Base-by-base conservation (phyloP, 64 coral and sea anemone species). In the Stichodactyla helianthus region DNA sequence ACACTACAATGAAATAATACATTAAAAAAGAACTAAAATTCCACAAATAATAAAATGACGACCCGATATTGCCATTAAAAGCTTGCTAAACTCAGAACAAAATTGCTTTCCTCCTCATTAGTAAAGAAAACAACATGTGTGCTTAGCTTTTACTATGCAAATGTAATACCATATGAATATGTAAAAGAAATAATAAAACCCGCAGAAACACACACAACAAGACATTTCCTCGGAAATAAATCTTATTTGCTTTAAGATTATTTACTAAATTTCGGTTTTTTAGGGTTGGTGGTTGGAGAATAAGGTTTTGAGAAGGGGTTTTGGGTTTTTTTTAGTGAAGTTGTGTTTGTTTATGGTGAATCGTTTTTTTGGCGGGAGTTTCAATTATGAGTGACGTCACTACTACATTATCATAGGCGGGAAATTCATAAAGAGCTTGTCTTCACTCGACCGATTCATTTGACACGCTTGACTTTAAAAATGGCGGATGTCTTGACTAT, bases 401-500 rank as follows among this genome's bases (percentile, higher is more conserved):
- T 74, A 84, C 78, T 51, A 63, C 57, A 84, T 84, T 84, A 84
- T 63, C 52, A 63, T 60, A 55, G 83, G 83, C 83, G 83, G 83
- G 83, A 84, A 84, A 84, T 84, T 84, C 83, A 84, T 84, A 84
- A 84, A 84, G 83, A 84, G 53, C 82, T 51, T 57, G 54, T 17
- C 59, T n/a, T 84, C 83, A 84, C 83, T 84, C 19, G 53, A 84
- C 31, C 83, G 59, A 58, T 60, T 60, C 83, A 84, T 57, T 84
- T 84, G 20, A 84, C 59, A 23, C 83, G 56, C n/a, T 84, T 81
- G n/a, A 18, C 83, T 95, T 95, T 95, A 95, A 95, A 95, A 92
- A 95, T 95, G 94, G 94, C 94, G 87, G 94, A 95, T 63, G 91
- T 95, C 60, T 67, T 95, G 51, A 92, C 94, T 14, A 95, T 95